phyloP scores from a whole-genome alignment of 2,113 vertebrate species.

The Xenotilapia longispinis region DNA sequence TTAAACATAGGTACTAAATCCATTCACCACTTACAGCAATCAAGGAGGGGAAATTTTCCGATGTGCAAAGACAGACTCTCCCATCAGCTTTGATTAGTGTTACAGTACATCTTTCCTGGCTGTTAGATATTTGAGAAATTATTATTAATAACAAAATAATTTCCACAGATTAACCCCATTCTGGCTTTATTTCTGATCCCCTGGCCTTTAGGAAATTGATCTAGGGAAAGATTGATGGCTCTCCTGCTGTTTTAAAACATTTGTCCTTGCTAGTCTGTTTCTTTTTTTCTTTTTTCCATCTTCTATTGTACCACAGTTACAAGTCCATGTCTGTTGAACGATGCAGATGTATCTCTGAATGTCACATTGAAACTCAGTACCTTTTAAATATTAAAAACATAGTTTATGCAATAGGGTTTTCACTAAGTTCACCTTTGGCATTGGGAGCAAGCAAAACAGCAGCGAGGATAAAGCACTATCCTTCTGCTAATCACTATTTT shows the following conservation, averaged over 20 bases:
- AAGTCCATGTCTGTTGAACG: slow-evolving; percentile 60
- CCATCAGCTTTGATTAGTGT: slow-evolving; percentile 76
- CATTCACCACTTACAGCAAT: slow-evolving; percentile 44
- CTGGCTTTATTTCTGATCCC: slow-evolving; percentile 67
- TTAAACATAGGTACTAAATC: slow-evolving; percentile 25
- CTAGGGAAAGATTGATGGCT: slow-evolving; percentile 74
- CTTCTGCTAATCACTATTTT: neutral
- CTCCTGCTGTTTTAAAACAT: slow-evolving; percentile 61
- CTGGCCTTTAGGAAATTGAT: slow-evolving; percentile 77
- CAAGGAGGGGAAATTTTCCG: slow-evolving; percentile 46
- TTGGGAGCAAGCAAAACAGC: neutral
- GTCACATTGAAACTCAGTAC: slow-evolving; percentile 65
- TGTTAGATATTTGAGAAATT: slow-evolving; percentile 75
- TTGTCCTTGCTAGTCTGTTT: slow-evolving; percentile 71
- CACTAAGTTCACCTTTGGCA: neutral
- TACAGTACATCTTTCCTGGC: slow-evolving; percentile 71
- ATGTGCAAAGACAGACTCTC: slow-evolving; percentile 62
- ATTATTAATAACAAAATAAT: slow-evolving; percentile 82
- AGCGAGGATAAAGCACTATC: neutral
- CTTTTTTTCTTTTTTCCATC: slow-evolving; percentile 19
- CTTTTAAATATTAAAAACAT: neutral
- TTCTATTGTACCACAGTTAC: neutral
- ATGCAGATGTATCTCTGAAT: slow-evolving; percentile 63
- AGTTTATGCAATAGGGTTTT: neutral
- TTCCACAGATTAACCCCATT: slow-evolving; percentile 77